Evolutionary conservation across 2,113 vertebrate genomes (phyloP).

Genomic region (Actinemys pallida): DNA sequence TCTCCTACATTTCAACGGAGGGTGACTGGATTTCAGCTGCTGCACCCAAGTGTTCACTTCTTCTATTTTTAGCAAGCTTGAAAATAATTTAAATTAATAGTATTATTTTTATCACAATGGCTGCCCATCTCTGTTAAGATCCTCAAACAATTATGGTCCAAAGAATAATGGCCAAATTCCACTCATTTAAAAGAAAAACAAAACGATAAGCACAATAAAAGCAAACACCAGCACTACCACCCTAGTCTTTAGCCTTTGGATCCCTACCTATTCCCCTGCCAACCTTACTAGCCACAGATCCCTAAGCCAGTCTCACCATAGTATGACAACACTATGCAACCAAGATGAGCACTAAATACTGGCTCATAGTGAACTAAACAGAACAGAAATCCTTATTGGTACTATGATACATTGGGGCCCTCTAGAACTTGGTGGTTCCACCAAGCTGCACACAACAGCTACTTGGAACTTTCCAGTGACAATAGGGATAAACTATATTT

Average conservation of each 20-base stretch:
- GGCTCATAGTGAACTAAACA: neutral
- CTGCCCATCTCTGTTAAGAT: neutral
- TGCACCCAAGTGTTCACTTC: neutral
- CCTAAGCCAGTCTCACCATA: neutral
- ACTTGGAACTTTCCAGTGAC: neutral
- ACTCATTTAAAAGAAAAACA: neutral
- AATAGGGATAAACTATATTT: neutral
- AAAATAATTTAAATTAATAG: neutral
- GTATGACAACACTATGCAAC: neutral
- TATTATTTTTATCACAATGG: neutral
- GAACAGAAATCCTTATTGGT: neutral
- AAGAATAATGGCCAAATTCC: neutral
- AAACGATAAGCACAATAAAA: neutral
- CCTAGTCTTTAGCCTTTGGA: neutral
- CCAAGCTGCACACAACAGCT: neutral
- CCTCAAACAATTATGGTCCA: neutral
- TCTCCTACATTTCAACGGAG: neutral
- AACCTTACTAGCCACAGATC: neutral
- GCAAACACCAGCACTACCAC: neutral
- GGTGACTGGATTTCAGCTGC: neutral
- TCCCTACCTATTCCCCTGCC: neutral
- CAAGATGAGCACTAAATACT: neutral
- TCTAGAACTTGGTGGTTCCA: neutral
- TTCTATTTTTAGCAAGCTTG: neutral
- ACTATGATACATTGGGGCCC: neutral